These are phyloP conservation scores for Sipha flava DNA, from an alignment of 1,140 invertebrate species.

Conservation along the genomic window DNA sequence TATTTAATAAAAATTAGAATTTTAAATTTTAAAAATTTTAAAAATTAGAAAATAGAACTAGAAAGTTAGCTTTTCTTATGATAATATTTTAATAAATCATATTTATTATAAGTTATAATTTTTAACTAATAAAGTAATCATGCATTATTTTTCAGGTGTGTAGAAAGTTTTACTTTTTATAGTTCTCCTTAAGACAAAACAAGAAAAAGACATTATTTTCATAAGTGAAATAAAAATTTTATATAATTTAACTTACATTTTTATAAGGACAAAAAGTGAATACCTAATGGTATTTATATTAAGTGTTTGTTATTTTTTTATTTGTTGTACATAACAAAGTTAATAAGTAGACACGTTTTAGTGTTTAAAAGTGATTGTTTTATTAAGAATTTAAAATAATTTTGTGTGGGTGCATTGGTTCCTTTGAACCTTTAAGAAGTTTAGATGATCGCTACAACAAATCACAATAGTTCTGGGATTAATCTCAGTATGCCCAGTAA, in stretches of 20 bases:
- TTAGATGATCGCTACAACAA: constrained; percentile 17
- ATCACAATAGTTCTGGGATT: constrained; percentile 23
- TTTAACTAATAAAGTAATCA: no score
- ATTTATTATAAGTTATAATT: neutral
- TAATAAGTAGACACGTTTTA: constrained; percentile 28
- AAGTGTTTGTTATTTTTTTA: constrained; percentile 31
- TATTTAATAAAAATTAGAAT: no score
- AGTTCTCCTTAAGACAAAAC: neutral
- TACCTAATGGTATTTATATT: constrained; percentile 22
- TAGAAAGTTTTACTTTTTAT: neutral
- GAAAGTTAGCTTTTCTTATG: no score
- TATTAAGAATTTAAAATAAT: neutral
- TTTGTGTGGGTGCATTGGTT: neutral
- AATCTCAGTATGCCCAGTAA: constrained; percentile 25
- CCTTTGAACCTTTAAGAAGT: neutral
- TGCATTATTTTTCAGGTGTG: constrained; percentile 18
- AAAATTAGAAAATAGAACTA: no score
- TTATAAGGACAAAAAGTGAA: constrained; percentile 20
- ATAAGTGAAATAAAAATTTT: constrained; percentile 26
- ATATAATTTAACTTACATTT: constrained; percentile 16
- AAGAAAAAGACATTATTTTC: constrained; percentile 23
- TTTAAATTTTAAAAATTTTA: no score
- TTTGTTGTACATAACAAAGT: constrained; percentile 19
- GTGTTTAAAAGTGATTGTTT: constrained; percentile 24
- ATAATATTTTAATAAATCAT: no score